Base-by-base conservation (phyloP, 2,113 vertebrate species). In the Telmatochromis sp. region DNA sequence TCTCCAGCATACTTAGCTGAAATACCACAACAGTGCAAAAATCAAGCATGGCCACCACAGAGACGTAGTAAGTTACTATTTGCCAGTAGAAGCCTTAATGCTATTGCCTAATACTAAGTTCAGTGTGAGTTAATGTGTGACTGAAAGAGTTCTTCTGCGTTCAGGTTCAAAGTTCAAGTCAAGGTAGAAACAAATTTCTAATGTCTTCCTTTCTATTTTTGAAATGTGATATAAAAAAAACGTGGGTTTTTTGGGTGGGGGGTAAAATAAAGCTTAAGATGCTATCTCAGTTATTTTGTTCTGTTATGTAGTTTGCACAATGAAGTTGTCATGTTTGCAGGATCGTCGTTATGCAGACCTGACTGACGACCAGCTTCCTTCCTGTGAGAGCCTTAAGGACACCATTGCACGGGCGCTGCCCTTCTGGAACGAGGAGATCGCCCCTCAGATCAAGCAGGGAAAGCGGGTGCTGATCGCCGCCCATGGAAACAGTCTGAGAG, bases 321-420 rank as follows among this genome's bases (percentile, higher is more conserved):
- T 82, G 5, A 31, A 3, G 9, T 31, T 28, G 13, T 51, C 53
- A 68, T 82, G 17, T 45, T 45, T 81, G 9, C 85, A 98, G 96
- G 97, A 97, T 89, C 97, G 98, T 11, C 97, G 98, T 33, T 98
- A 98, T 5, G 96, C 95, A 12, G 95, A 93, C 80, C 95, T 98
- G 87, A 83, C 95, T 0, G 95, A 94, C 26, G 94, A 95, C 4
- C 97, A 98, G 83, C 96, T 98, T 89, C 98, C 98, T 10, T 95
- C 96, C 9, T 98, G 97, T 0, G 98, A 98, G 90, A 98, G 98
- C 91, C 96, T 98, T 7, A 98, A 98, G 92, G 97, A 98, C 94
- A 98, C 98, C 81, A 98, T 98, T 1, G 98, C 97, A 6, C 94
- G 98, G 1, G 98, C 98, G 2, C 93, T 98, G 86, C 98, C 98